Base-by-base conservation (phyloP, 2,888 invertebrate species). In the Oxycera nigricornis region DNA sequence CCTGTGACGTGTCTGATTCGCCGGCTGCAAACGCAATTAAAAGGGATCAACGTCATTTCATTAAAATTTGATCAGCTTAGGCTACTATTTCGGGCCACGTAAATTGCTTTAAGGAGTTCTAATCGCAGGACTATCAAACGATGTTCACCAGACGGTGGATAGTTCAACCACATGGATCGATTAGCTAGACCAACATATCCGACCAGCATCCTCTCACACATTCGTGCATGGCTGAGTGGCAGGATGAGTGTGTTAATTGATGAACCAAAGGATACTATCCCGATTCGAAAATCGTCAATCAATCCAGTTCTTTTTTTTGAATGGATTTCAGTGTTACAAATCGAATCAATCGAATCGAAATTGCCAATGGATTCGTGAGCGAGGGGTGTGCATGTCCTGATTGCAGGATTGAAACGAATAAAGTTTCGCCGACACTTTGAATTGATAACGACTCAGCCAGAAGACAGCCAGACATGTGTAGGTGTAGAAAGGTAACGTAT, bases 51-150 rank as follows among this genome's bases (percentile, higher is more conserved):
- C 61, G 17, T 61, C 17, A 31, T 61, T 31, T 61, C 61, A 61
- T 61, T 61, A 61, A 61, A 61, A 31, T 61, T 61, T 61, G 31
- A 61, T 61, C 61, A 17, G 61, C 61, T 61, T 61, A 61, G 61
- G 61, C 26, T 14, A 61, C 30, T 26, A 24, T 31, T 61, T 31
- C 31, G 2, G 30, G 14, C 17, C 1, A 17, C 61, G 31, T 31
- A 31, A 61, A 61, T 61, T 31, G 61, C 61, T 31, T 61, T 61
- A 61, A 61, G 31, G 61, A 61, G 30, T 61, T 61, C 61, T 61
- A 61, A 61, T 61, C n/a, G 61, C 61, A 26, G 14, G 30, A 30
- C 61, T 31, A 61, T 61, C 11, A 61, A 31, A 20, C 26, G 11
- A 24, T 17, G 20, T n/a, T 28, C 17, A 31, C 31, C 61, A 17